Base-by-base conservation (phyloP, 2,113 vertebrate genomes). In the Opisthocomus hoazin region DNA sequence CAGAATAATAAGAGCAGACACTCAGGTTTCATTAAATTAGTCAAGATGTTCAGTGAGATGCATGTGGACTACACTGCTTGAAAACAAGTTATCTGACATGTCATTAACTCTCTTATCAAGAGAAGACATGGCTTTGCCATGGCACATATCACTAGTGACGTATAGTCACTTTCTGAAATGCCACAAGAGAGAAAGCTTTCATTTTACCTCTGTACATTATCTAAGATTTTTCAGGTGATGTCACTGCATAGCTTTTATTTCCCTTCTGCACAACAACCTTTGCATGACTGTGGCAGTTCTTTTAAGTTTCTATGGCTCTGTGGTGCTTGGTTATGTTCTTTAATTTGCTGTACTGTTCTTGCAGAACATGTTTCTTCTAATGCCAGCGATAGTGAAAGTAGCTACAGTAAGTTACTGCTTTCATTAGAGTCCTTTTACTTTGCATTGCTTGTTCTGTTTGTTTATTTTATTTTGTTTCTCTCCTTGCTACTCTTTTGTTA, bases 341-440 rank as follows among this genome's bases (percentile, higher is more conserved):
- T 98, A 98, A 98, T 98, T 98, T 98, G 98, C 98, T 98, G 97
- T 98, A 95, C 98, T 98, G 98, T 98, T 98, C 97, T 98, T 98
- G 97, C 98, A 98, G 98, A 98, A 98, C 98, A 98, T 98, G 97
- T 98, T 97, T 98, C 98, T 97, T 98, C 98, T 98, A 98, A 98
- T 98, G 98, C 98, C 98, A 98, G 98, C 98, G 98, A 98, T 98
- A 98, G 98, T 96, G 98, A 98, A 98, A 98, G 98, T 98, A 98
- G 98, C 98, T 98, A 97, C 98, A 97, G 98, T 98, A 98, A 98
- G 98, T 98, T 97, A 97, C 60, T 94, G 97, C 98, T 98, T 98
- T 97, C 95, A 96, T 98, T 98, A 97, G 97, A 90, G 89, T 91
- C 93, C 97, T 96, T 98, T 98, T 97, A 94, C 87, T 97, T 98